Conservation (phyloP, 1,140 invertebrate species). For the Heterodera carotae region DNA sequence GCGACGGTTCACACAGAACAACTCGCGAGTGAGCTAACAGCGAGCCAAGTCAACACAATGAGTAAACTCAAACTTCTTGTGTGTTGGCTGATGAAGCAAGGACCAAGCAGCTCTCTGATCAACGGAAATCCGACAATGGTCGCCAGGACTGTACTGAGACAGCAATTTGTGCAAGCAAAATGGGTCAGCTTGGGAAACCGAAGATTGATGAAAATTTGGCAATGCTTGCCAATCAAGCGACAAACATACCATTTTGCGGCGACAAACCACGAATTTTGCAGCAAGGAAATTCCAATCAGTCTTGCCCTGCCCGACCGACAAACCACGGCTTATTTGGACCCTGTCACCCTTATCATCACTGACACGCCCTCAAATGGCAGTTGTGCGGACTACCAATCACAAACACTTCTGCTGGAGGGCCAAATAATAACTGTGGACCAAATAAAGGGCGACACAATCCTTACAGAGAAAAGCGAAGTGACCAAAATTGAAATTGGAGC, state of each 20-base stretch:
- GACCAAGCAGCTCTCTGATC: neutral
- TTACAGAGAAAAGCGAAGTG: too few relatives aligned
- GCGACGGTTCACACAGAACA: slow-evolving; percentile 3
- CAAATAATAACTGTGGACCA: too few relatives aligned
- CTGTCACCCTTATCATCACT: neutral
- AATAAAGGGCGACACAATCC: too few relatives aligned
- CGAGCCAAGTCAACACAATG: neutral
- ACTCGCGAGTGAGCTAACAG: neutral
- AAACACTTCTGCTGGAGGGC: neutral
- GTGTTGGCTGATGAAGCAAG: neutral
- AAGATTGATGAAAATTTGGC: neutral
- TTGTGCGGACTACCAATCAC: neutral
- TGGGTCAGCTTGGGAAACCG: neutral
- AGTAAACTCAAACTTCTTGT: neutral
- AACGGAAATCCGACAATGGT: neutral
- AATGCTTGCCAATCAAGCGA: neutral
- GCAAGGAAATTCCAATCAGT: neutral
- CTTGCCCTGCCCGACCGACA: neutral
- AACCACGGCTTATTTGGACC: neutral
- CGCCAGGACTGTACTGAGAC: neutral
- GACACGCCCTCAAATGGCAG: neutral
- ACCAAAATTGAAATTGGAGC: too few relatives aligned
- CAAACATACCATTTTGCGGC: neutral
- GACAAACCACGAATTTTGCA: neutral
- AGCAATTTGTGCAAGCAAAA: neutral